Base-by-base conservation (phyloP, 2,797 vertebrate species). In the Poecilia velifera region DNA sequence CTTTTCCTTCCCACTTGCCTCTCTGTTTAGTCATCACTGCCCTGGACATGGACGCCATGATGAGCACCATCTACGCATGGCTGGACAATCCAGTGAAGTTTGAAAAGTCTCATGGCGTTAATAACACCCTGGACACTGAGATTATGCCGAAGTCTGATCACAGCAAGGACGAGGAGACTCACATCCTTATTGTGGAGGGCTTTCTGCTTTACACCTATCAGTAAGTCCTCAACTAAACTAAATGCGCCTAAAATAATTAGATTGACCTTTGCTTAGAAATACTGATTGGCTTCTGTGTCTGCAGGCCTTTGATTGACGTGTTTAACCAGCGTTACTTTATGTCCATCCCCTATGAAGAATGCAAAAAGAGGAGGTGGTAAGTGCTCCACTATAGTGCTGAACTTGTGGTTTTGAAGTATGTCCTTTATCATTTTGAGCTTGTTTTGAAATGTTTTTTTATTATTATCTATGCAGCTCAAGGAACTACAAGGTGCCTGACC, bases 321-420 rank as follows among this genome's bases (percentile, higher is more conserved):
- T 95, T 97, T 84, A 94, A 98, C 94, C 95, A 97, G 80, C 93
- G 97, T 31, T 97, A 96, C 91, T 98, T 98, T 84, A 96, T 98
- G 94, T 97, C 97, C 91, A 97, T 98, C 95, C 97, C 97, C 0
- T 97, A 98, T 25, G 97, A 98, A 95, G 97, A 98, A 92, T 98
- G 97, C 95, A 98, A 97, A 96, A 97, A 94, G 93, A 97, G 97
- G 91, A 97, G 97, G 90, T 95, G 97, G 97, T 98, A 92, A 92
- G 95, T 76, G 47, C 41, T 64, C 3, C 25, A 18, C n/a, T 31
- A 3, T 22, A 18, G 13, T 31, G 47, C 3, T 59, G 34, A 18
- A 3, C 4, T n/a, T 0, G 4, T 10, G 20, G 25, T 57, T 64
- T 71, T 16, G 36, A 31, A 1, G 1, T 77, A n/a, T 0, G 28